Conservation (phyloP, 2,888 invertebrate genomes). For the Agonum fuliginosum region DNA sequence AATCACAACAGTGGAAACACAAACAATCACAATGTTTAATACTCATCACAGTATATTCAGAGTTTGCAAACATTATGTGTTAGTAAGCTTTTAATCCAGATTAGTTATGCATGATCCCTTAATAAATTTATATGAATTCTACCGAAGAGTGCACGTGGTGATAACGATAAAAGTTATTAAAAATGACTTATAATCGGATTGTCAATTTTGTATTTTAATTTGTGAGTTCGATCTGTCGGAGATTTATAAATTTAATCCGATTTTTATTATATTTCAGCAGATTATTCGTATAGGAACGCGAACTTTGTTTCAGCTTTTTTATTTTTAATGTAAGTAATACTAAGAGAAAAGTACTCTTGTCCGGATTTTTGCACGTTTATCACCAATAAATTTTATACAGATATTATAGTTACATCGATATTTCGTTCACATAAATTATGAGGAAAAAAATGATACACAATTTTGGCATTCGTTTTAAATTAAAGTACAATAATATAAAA, state of each 20-base stretch:
- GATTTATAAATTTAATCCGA: slow-evolving; percentile 20
- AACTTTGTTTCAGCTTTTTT: no score
- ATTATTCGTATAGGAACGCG: no score
- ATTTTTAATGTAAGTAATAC: no score
- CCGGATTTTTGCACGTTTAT: no score
- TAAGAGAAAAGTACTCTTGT: no score
- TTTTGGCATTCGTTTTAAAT: no score
- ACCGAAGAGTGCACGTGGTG: background rate
- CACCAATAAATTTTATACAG: no score
- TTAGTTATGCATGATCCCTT: slow-evolving; percentile 5
- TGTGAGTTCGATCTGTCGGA: slow-evolving; percentile 7
- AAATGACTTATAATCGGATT: slow-evolving; percentile 34
- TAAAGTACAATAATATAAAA: no score
- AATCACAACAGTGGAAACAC: background rate
- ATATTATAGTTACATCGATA: no score
- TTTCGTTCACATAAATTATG: no score
- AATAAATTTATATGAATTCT: slow-evolving; percentile 34
- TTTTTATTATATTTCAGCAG: slow-evolving; percentile 19
- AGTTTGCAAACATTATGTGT: background rate
- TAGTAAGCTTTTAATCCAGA: slow-evolving; percentile 27
- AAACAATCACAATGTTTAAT: background rate
- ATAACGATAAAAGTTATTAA: slow-evolving; percentile 39
- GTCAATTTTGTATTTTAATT: slow-evolving; percentile 41
- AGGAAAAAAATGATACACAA: no score
- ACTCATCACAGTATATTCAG: background rate